A percentile compares a stretch with the other conserved stretches of the same genome.
phyloP scores from a whole-genome alignment of 2,797 vertebrate genomes.

The Cygnus olor region DNA sequence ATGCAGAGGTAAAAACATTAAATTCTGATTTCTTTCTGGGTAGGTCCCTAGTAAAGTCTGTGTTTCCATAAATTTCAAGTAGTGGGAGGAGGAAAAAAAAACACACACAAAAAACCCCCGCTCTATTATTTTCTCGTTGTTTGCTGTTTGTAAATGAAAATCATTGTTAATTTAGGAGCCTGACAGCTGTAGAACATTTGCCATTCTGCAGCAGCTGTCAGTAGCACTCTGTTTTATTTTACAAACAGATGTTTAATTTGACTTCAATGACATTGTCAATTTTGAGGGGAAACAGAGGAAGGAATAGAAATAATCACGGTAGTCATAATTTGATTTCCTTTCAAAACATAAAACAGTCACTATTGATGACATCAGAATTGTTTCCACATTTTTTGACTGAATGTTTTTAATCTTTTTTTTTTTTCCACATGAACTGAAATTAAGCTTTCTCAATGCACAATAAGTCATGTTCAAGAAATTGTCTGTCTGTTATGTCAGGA shows the following conservation, averaged over 20 bases:
- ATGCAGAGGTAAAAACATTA: background rate
- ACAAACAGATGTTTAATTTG: conserved; percentile 83
- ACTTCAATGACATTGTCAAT: conserved; percentile 72
- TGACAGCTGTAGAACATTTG: conserved; percentile 77
- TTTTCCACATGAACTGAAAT: conserved; percentile 3
- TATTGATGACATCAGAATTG: conserved; percentile 56
- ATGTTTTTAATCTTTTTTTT: conserved; percentile 24
- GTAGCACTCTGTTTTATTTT: conserved; percentile 74
- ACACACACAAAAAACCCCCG: background rate
- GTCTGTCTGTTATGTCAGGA: background rate
- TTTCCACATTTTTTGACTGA: conserved; percentile 57
- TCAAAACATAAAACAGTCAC: conserved; percentile 65
- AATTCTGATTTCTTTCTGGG: background rate
- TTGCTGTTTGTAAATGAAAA: conserved; percentile 75
- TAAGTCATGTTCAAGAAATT: background rate
- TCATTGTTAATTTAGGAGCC: conserved; percentile 76
- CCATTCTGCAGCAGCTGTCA: conserved; percentile 77
- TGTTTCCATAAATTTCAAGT: conserved; percentile 23
- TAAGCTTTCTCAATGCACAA: background rate
- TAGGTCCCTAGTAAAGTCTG: background rate
- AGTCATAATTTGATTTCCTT: conserved; percentile 73
- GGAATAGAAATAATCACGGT: conserved; percentile 73
- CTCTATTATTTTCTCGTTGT: conserved; percentile 63
- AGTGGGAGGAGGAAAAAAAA: background rate
- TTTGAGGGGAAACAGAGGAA: conserved; percentile 65